Evolutionary conservation across 2,888 invertebrate genomes (phyloP).

Genomic region (Prosapia bicincta): DNA sequence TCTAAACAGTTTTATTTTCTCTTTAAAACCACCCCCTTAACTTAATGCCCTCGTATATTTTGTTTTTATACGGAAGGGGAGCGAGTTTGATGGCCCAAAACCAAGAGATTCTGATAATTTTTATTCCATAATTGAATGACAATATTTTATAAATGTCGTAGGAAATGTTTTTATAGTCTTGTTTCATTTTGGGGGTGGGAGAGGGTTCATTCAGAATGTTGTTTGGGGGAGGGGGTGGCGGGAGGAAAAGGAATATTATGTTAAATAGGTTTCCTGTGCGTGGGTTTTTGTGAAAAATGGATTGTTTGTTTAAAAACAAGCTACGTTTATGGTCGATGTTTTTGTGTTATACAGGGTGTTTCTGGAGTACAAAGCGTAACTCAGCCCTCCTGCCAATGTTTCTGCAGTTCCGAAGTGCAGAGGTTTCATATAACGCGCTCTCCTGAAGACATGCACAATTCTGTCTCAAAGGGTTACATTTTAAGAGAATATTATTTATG

Average conservation of each 20-base stretch:
- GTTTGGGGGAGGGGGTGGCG: background rate
- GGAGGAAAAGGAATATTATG: background rate
- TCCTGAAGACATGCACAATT: too few relatives aligned
- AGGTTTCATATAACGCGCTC: too few relatives aligned
- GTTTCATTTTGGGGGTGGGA: conserved; percentile 11
- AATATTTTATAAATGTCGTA: conserved; percentile 13
- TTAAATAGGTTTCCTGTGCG: background rate
- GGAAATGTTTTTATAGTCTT: conserved; percentile 13
- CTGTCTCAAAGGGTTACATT: too few relatives aligned
- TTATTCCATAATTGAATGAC: conserved; percentile 23
- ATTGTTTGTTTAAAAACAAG: background rate
- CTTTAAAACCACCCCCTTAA: conserved; percentile 10
- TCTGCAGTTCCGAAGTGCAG: too few relatives aligned
- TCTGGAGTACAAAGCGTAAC: too few relatives aligned
- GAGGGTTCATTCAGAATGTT: conserved; percentile 12
- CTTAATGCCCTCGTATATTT: conserved; percentile 23
- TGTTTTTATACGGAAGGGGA: conserved; percentile 4
- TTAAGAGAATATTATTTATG: too few relatives aligned
- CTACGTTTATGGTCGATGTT: too few relatives aligned
- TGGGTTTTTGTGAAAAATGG: background rate
- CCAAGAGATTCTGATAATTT: conserved; percentile 14
- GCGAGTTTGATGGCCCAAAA: conserved; percentile 19
- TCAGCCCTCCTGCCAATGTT: too few relatives aligned
- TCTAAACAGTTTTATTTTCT: conserved; percentile 2
- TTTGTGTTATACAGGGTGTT: too few relatives aligned